Conservation (phyloP, 2,113 vertebrate species). For the Symphodus melops region DNA sequence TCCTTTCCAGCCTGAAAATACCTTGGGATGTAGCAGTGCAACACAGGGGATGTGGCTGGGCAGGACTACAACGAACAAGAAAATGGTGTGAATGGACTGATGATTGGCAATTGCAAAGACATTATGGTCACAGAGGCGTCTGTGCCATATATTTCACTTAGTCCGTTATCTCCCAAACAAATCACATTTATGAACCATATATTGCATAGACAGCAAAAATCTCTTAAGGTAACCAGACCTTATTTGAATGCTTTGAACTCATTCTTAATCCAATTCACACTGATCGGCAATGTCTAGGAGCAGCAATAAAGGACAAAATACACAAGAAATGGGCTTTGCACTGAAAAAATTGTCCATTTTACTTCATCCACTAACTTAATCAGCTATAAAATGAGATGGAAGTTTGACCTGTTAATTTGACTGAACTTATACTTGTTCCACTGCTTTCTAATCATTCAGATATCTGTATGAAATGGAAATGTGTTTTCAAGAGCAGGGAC, state of each 20-base stretch:
- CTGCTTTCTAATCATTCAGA: not conserved
- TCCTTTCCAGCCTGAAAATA: not conserved
- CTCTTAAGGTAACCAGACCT: not conserved
- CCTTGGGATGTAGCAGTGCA: not conserved
- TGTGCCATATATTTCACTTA: not conserved
- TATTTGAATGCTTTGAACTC: not conserved
- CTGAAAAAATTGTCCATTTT: not conserved
- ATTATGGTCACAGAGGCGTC: too few relatives aligned
- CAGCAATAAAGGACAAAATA: not conserved
- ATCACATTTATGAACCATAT: conserved; percentile 18
- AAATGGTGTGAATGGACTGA: too few relatives aligned
- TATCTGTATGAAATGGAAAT: conserved; percentile 14
- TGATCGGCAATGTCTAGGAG: not conserved
- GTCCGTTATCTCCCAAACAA: conserved; percentile 6
- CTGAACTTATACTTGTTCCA: not conserved
- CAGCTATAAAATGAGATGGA: not conserved
- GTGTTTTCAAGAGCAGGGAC: conserved; percentile 3
- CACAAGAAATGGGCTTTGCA: not conserved
- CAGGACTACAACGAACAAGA: not conserved
- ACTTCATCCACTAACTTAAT: not conserved
- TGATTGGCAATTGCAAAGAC: too few relatives aligned
- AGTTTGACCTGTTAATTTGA: not conserved
- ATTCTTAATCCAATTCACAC: too few relatives aligned
- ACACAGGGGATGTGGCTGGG: not conserved
- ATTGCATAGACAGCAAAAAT: conserved; percentile 1